Percentiles rank a stretch among this genome's conserved stretches.
Evolutionary conservation across 2,113 vertebrate species (phyloP).

Genomic region (Trematomus loennbergii): DNA sequence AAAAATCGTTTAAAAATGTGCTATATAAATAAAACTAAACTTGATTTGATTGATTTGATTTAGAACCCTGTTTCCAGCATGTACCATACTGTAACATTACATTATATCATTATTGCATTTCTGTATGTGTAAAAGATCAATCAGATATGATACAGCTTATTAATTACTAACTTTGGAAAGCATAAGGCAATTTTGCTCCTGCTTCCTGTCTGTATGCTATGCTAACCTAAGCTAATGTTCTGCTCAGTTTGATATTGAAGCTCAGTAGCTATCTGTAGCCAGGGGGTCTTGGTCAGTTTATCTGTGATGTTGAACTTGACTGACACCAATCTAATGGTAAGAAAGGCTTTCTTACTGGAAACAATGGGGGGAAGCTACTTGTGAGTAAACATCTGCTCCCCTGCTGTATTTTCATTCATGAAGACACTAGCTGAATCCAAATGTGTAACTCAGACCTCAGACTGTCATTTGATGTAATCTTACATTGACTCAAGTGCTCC

Average conservation of each 20-base stretch:
- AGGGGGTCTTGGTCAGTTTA: neutral
- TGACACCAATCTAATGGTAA: neutral
- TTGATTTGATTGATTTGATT: too few species aligned
- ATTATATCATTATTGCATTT: neutral
- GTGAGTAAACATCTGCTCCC: conserved; percentile 1
- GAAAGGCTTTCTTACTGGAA: neutral
- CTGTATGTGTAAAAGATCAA: too few species aligned
- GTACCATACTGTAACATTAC: neutral
- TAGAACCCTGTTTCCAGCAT: neutral
- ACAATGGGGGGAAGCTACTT: neutral
- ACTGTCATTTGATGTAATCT: conserved; percentile 9
- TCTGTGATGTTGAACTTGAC: neutral
- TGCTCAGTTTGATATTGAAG: neutral
- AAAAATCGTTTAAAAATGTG: too few species aligned
- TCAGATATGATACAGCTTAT: too few species aligned
- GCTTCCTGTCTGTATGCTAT: too few species aligned
- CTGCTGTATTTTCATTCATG: neutral
- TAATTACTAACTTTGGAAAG: too few species aligned
- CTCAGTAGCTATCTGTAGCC: neutral
- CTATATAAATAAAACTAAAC: too few species aligned
- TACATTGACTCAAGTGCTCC: neutral
- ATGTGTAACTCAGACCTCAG: neutral
- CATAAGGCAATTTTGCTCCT: too few species aligned
- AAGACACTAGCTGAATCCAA: conserved; percentile 4
- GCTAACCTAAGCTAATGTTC: too few species aligned